Conservation (phyloP, 2,888 invertebrate species). For the Zhuqinia jingwanae region DNA sequence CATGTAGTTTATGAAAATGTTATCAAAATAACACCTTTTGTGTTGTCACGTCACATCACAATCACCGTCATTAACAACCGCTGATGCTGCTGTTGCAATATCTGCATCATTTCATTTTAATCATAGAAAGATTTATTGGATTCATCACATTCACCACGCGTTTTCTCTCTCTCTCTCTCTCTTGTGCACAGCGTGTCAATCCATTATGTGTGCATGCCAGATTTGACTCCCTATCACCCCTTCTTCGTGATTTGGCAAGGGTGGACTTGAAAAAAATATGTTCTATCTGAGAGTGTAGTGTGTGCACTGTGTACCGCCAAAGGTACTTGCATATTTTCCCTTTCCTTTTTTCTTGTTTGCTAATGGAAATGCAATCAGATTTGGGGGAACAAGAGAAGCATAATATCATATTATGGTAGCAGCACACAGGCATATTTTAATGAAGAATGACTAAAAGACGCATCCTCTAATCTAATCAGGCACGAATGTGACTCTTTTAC, state of each 20-base stretch:
- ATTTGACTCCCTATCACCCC: conserved; percentile 10
- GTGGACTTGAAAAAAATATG: not conserved
- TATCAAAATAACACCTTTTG: conserved; percentile 69
- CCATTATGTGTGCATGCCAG: conserved; percentile 47
- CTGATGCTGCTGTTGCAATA: not conserved
- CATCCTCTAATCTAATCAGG: conserved; percentile 50
- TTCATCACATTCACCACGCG: conserved; percentile 45
- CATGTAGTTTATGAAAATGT: conserved; percentile 50
- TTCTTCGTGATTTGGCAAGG: conserved; percentile 64
- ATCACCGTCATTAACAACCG: conserved; percentile 13
- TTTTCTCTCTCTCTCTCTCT: not conserved
- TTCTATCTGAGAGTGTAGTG: not conserved
- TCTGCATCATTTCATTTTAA: conserved; percentile 16
- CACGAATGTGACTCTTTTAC: conserved; percentile 45
- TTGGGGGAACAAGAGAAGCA: conserved; percentile 7
- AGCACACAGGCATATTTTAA: conserved; percentile 8
- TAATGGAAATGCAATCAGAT: conserved; percentile 24
- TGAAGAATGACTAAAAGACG: conserved; percentile 18
- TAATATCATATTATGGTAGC: not conserved
- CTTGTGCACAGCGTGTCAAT: conserved; percentile 61
- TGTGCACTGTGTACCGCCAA: too few relatives aligned
- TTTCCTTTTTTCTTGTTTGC: conserved; percentile 31
- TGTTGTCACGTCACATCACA: conserved; percentile 54
- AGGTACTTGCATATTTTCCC: conserved; percentile 37
- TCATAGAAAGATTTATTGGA: conserved; percentile 58